Evolutionary conservation across 2,797 vertebrate species (phyloP).

Genomic region (Fistularia commersonii): DNA sequence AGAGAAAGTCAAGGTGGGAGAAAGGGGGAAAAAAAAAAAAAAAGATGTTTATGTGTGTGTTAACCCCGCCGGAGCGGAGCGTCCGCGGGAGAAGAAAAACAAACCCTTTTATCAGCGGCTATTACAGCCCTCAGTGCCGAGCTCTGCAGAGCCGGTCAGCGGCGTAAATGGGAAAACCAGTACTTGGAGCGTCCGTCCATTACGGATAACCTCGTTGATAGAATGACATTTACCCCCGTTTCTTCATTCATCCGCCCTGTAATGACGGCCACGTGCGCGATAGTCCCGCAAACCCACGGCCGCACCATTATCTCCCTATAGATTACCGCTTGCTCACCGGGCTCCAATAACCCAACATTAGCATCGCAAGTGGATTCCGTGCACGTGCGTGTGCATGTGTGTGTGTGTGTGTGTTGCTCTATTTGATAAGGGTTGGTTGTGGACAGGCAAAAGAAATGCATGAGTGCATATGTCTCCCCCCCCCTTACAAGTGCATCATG

Average conservation of each 20-base stretch:
- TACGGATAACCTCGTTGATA: constrained; percentile 62
- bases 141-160: constrained; percentile 6
- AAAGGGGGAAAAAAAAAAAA: not conserved
- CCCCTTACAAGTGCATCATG: constrained; percentile 51
- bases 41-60: not conserved
- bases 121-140: constrained; percentile 27
- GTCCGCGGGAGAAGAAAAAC: not conserved
- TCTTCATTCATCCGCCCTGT: constrained; percentile 49
- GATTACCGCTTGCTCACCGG: constrained; percentile 50
- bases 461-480: constrained; percentile 38
- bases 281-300: constrained; percentile 16
- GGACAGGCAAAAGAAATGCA: constrained; percentile 49
- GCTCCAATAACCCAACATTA: constrained; percentile 53
- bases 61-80: not conserved
- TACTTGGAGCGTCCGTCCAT: constrained; percentile 72
- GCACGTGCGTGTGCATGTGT: constrained; percentile 15
- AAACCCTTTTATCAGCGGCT: constrained; percentile 16
- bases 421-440: constrained; percentile 39
- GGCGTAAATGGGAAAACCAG: constrained; percentile 55
- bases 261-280: constrained; percentile 43
- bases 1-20: not conserved
- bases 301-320: constrained; percentile 37
- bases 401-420: constrained; percentile 22
- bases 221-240: constrained; percentile 54
- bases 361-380: constrained; percentile 25